A percentile compares a stretch with the other conserved stretches of the same genome.
Conservation (phyloP, 1,140 invertebrate genomes). For the Pristionchus pacificus region DNA sequence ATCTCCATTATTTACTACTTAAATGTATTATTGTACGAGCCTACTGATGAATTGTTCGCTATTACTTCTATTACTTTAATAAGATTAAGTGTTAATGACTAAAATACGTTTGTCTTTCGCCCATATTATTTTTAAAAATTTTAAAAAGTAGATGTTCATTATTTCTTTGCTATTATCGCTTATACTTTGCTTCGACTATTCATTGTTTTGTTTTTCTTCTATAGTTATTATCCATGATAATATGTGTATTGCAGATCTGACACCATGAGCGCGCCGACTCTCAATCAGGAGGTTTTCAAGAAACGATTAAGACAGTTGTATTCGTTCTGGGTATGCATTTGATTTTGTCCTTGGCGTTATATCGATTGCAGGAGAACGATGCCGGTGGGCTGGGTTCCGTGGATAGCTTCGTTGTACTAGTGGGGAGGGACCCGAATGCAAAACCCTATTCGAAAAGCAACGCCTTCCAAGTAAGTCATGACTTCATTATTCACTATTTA, state of each 20-base stretch:
- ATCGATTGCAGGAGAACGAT: conserved; percentile 7
- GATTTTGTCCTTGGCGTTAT: neutral
- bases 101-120: too few species aligned
- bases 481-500: neutral
- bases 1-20: too few species aligned
- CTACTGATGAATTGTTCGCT: too few species aligned
- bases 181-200: too few species aligned
- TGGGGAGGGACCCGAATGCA: conserved; percentile 34
- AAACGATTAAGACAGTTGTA: neutral
- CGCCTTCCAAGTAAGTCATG: conserved; percentile 41
- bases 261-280: neutral
- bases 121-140: too few species aligned
- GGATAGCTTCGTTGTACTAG: neutral
- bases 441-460: conserved; percentile 45
- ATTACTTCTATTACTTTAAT: too few species aligned
- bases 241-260: neutral
- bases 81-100: too few species aligned
- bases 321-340: neutral
- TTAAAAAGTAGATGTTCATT: too few species aligned
- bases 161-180: too few species aligned
- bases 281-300: neutral
- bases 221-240: neutral
- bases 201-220: too few species aligned
- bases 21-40: too few species aligned
- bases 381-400: neutral